Conservation (phyloP, 1,140 invertebrate genomes). For the Coptotermes formosanus region DNA sequence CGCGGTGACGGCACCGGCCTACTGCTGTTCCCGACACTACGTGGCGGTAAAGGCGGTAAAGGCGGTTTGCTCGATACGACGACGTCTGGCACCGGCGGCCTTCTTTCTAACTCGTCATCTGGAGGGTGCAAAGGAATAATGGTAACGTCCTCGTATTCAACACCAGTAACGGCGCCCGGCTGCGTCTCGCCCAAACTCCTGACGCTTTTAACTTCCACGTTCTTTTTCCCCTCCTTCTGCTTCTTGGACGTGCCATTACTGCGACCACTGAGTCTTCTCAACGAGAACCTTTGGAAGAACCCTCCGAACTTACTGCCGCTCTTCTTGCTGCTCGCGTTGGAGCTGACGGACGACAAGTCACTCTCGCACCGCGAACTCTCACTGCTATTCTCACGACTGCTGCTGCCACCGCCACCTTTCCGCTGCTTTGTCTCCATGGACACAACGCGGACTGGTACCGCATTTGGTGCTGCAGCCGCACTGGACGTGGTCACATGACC, state of each 20-base stretch:
- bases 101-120: slow-evolving; percentile 39
- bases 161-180: not conserved
- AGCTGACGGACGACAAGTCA: not conserved
- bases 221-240: slow-evolving; percentile 41
- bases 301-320: slow-evolving; percentile 35
- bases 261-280: slow-evolving; percentile 44
- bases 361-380: not conserved
- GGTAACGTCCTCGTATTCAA: slow-evolving; percentile 31
- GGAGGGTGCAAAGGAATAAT: slow-evolving; percentile 52
- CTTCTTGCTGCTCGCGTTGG: slow-evolving; percentile 19
- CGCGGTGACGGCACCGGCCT: slow-evolving; percentile 35
- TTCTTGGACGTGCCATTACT: slow-evolving; percentile 40
- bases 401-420: not conserved
- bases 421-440: slow-evolving; percentile 24
- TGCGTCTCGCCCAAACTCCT: not conserved
- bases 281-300: slow-evolving; percentile 55
- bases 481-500: not conserved
- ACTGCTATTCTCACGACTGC: not conserved
- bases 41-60: slow-evolving; percentile 48
- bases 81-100: slow-evolving; percentile 46
- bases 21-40: slow-evolving; percentile 38
- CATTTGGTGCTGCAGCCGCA: not conserved
- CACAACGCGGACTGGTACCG: not conserved
- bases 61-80: slow-evolving; percentile 49
- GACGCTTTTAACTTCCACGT: slow-evolving; percentile 23